phyloP scores from a whole-genome alignment of 1,140 invertebrate genomes.

The Philotrypesis tridentata region DNA sequence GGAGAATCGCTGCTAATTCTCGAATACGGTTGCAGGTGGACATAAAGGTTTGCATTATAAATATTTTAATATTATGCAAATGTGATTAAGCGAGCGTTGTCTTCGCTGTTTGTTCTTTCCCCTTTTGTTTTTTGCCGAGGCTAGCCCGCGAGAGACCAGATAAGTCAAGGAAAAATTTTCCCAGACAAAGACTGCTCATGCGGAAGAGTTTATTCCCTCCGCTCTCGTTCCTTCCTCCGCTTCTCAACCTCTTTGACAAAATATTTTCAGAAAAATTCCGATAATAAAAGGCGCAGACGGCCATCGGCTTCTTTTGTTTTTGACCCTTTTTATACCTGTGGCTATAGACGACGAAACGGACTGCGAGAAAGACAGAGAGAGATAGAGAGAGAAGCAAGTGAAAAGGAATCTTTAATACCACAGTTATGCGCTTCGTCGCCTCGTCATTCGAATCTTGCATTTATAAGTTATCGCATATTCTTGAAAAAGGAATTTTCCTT shows the following conservation, averaged over 20 bases:
- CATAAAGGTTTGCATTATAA: conserved; percentile 62
- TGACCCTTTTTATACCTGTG: neutral
- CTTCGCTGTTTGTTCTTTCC: neutral
- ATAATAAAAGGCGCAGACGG: conserved; percentile 38
- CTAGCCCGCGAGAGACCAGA: conserved; percentile 17
- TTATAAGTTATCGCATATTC: conserved; percentile 55
- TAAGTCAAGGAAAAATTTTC: conserved; percentile 26
- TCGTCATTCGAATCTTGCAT: conserved; percentile 49
- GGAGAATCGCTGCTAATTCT: conserved; percentile 60
- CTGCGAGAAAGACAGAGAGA: neutral
- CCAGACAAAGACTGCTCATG: neutral
- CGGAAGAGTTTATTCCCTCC: neutral
- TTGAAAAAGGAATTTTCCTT: conserved; percentile 44
- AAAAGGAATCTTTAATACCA: conserved; percentile 62
- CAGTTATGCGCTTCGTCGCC: conserved; percentile 54
- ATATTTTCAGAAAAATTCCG: conserved; percentile 48
- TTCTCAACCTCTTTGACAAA: conserved; percentile 19
- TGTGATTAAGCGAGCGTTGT: conserved; percentile 59
- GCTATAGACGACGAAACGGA: too few relatives aligned
- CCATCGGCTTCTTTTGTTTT: conserved; percentile 10
- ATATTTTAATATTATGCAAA: conserved; percentile 72
- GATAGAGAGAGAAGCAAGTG: neutral
- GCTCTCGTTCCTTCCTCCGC: neutral
- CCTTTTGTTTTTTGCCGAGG: neutral
- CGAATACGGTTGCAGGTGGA: conserved; percentile 54